These are phyloP conservation scores for Emydura subglobosa DNA, from an alignment of 2,113 vertebrate genomes.

Conservation along the genomic window DNA sequence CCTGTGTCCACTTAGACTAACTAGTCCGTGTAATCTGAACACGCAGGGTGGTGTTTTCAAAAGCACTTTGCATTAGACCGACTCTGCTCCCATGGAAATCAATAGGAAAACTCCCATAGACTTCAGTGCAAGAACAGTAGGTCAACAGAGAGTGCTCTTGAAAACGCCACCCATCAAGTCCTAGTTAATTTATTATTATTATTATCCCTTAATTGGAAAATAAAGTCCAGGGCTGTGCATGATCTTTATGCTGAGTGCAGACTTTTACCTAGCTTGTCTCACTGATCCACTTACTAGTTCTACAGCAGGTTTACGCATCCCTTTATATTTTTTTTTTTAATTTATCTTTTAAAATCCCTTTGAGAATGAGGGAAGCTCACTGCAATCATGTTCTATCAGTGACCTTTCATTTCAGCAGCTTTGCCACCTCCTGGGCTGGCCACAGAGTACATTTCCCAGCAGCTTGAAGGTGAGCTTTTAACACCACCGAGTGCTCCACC, in stretches of 20 bases:
- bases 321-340: not conserved
- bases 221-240: not conserved
- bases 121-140: not conserved
- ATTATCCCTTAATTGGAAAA: not conserved
- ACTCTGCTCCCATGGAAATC: not conserved
- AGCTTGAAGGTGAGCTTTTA: not conserved
- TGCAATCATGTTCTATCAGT: not conserved
- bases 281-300: not conserved
- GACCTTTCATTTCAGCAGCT: not conserved
- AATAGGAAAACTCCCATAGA: not conserved
- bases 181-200: not conserved
- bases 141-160: not conserved
- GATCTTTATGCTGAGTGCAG: not conserved
- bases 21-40: not conserved
- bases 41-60: not conserved
- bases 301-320: not conserved
- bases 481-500: not conserved
- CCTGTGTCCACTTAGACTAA: not conserved
- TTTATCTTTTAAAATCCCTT: not conserved
- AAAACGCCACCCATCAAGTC: not conserved
- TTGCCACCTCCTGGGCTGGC: not conserved
- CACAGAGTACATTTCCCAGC: not conserved
- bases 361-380: not conserved
- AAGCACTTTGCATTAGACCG: not conserved
- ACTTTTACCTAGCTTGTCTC: not conserved